Evolutionary conservation across 92 coral and sea anemone genomes (phyloP), one percentile per base, ranked within the genome.

Genomic region (Micromussa lordhowensis): DNA sequence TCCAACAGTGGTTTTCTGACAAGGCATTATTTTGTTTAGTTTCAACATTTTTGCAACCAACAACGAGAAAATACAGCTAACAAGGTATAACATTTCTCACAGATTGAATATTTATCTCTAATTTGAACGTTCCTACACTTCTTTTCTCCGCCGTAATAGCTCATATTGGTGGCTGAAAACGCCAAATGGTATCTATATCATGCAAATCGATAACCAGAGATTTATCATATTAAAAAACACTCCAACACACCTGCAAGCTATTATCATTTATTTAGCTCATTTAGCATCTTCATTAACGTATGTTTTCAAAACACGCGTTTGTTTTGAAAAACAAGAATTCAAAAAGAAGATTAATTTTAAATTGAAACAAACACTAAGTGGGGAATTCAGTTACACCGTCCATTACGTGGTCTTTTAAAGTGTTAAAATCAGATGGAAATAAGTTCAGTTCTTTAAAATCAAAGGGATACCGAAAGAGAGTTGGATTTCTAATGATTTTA

Each of bases 231-330:
- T 26, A 55, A n/a, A 44, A 26, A 55, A 53, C 82, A 55, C 64
- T 19, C 44, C 18, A 68, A 31, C 64, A 70, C 63, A 68, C 24
- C 53, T 31, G 66, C 11, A 10, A 68, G 66, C 78, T 31, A 82
- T 82, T 21, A 82, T 9, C 69, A 21, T 83, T 70, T 51, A 70
- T 31, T 31, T 82, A 29, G 79, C 53, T 17, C 87, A 71, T 83
- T 82, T 70, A 83, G 49, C 68, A 72, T 72, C 79, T 73, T 44
- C 30, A 63, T 82, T 64, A 82, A 82, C 40, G 63, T 82, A 2
- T 44, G 75, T 82, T 82, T 82, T 82, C 85, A 82, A 82, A 82
- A 82, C 85, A 82, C 66, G 14, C 51, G 58, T 38, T 70, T 64
- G 75, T 82, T 82, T 82, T 64, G 59, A 82, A 68, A 82, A 82